Conservation (phyloP, 2,797 vertebrate species). For the Acestrorhynchus altus region DNA sequence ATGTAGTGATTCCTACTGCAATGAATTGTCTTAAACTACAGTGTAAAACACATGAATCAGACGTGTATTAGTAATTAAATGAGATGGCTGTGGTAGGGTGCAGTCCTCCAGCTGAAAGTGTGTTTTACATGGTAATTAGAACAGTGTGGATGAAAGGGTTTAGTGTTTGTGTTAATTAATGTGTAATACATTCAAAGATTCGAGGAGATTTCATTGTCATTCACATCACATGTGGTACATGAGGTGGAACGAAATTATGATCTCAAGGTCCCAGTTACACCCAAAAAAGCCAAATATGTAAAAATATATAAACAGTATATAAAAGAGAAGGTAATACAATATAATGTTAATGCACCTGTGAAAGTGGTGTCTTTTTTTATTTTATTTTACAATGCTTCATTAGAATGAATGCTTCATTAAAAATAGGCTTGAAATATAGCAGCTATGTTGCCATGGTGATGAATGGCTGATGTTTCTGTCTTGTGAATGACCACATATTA, state of each 20-base stretch:
- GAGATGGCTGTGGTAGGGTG: background rate
- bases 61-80: background rate
- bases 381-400: slow-evolving; percentile 20
- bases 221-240: too few relatives aligned
- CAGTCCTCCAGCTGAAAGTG: background rate
- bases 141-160: background rate
- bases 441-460: slow-evolving; percentile 50
- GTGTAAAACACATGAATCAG: background rate
- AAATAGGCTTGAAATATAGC: slow-evolving; percentile 42
- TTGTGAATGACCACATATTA: slow-evolving; percentile 30
- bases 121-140: background rate
- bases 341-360: slow-evolving; percentile 14
- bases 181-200: slow-evolving; percentile 15
- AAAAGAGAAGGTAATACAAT: too few relatives aligned
- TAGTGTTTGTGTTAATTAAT: slow-evolving; percentile 22
- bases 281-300: too few relatives aligned
- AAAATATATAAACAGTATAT: too few relatives aligned
- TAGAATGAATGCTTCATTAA: slow-evolving; percentile 21
- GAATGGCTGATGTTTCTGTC: slow-evolving; percentile 29
- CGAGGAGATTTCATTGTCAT: too few relatives aligned
- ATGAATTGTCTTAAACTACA: background rate
- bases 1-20: background rate
- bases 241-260: too few relatives aligned
- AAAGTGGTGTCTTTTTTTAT: background rate
- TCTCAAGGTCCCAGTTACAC: too few relatives aligned